Evolutionary conservation across 2,113 vertebrate genomes (phyloP).

Genomic region (Cololabis saira): DNA sequence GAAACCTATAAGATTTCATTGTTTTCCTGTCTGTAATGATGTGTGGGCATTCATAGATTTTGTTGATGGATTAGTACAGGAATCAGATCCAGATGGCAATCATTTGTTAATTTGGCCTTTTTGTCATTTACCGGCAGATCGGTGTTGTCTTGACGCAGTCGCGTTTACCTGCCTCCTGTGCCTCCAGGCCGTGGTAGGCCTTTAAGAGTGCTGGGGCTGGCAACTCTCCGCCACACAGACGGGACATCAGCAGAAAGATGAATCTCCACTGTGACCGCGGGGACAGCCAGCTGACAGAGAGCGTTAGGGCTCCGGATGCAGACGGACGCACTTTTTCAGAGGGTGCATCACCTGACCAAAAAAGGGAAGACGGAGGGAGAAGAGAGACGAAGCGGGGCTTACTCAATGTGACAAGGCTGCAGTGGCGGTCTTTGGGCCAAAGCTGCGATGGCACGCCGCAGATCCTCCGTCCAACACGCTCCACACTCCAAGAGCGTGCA

Average conservation of each 20-base stretch:
- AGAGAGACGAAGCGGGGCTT: slow-evolving; percentile 34
- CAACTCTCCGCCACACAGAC: slow-evolving; percentile 52
- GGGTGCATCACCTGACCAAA: slow-evolving; percentile 50
- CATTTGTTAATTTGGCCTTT: slow-evolving; percentile 53
- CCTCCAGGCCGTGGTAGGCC: slow-evolving; percentile 57
- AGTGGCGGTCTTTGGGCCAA: slow-evolving; percentile 19
- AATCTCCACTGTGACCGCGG: slow-evolving; percentile 60
- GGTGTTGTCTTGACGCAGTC: slow-evolving; percentile 5
- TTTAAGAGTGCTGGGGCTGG: slow-evolving; percentile 64
- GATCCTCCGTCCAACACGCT: slow-evolving; percentile 2
- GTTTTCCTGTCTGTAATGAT: slow-evolving; percentile 44
- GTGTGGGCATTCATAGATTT: slow-evolving; percentile 35
- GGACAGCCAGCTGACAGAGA: slow-evolving; percentile 74
- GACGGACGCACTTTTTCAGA: slow-evolving; percentile 51
- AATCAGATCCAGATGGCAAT: slow-evolving; percentile 31
- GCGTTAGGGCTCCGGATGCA: slow-evolving; percentile 55
- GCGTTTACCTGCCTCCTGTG: slow-evolving; percentile 44
- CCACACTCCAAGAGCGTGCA: slow-evolving; percentile 23
- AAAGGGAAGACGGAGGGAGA: slow-evolving; percentile 11
- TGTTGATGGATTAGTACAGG: slow-evolving; percentile 46
- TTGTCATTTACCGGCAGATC: slow-evolving; percentile 38
- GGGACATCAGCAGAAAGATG: slow-evolving; percentile 73
- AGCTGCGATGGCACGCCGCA: slow-evolving; percentile 25
- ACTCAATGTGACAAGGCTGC: slow-evolving; percentile 56
- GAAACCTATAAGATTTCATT: slow-evolving; percentile 65